These are phyloP conservation scores for Schrankia costaestrigalis DNA, from an alignment of 2,888 invertebrate species.

Conservation along the genomic window DNA sequence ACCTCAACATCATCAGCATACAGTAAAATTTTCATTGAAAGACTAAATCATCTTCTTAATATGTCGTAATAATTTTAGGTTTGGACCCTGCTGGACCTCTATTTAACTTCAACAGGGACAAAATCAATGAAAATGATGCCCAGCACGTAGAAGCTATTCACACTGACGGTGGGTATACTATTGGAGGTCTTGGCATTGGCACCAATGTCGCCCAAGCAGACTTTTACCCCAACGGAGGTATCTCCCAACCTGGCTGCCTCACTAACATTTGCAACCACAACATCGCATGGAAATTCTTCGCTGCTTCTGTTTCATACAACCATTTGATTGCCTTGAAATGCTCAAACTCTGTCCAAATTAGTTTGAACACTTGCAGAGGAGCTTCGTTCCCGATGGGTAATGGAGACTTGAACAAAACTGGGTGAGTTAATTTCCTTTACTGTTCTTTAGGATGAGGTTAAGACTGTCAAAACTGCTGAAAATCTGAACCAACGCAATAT, in stretches of 20 bases:
- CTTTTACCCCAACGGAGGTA: slow-evolving; percentile 82
- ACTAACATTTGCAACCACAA: slow-evolving; percentile 56
- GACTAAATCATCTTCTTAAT: no score
- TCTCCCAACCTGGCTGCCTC: slow-evolving; percentile 56
- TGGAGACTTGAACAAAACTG: slow-evolving; percentile 40
- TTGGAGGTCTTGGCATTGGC: slow-evolving; percentile 67
- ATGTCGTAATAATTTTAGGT: slow-evolving; percentile 30
- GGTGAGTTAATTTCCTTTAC: slow-evolving; percentile 32
- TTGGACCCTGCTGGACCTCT: slow-evolving; percentile 61
- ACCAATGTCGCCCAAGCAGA: slow-evolving; percentile 74
- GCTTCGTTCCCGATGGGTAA: slow-evolving; percentile 48
- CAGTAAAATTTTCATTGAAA: no score
- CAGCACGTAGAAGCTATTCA: slow-evolving; percentile 60
- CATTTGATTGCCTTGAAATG: slow-evolving; percentile 52
- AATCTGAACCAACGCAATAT: no score
- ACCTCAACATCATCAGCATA: no score
- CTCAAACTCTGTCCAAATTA: slow-evolving; percentile 40
- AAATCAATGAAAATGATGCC: slow-evolving; percentile 51
- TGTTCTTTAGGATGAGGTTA: background rate
- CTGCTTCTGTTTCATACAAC: slow-evolving; percentile 48
- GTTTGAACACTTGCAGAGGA: slow-evolving; percentile 48
- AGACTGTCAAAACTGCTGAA: no score
- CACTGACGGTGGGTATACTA: slow-evolving; percentile 70
- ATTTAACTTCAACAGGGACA: slow-evolving; percentile 45
- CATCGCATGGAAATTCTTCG: slow-evolving; percentile 57